Conservation (phyloP, 2,797 vertebrate genomes). For the Avahi laniger region DNA sequence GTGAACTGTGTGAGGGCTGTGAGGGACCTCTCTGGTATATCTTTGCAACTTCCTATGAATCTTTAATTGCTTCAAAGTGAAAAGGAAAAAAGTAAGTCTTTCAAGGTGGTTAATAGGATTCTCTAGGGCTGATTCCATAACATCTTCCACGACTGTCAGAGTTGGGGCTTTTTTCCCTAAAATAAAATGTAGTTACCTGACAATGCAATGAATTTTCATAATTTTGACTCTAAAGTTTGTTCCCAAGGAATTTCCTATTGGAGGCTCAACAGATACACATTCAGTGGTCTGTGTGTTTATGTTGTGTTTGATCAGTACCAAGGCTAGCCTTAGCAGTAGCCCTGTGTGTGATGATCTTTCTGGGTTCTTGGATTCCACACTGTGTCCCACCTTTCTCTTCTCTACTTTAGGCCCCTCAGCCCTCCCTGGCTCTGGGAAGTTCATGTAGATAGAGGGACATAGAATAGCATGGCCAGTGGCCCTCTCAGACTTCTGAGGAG, state of each 20-base stretch:
- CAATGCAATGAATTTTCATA: background rate
- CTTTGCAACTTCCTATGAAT: background rate
- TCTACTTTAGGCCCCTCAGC: background rate
- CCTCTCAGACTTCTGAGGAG: background rate
- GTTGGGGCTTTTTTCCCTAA: background rate
- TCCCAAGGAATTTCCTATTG: background rate
- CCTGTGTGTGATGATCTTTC: background rate
- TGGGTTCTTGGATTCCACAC: background rate
- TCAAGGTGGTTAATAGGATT: background rate
- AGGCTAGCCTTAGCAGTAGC: background rate
- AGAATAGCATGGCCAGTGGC: background rate
- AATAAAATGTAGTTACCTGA: constrained; percentile 12
- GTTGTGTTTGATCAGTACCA: background rate
- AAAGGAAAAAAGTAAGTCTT: background rate
- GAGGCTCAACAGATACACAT: background rate
- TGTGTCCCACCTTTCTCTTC: background rate
- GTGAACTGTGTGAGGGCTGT: background rate
- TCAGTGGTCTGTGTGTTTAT: background rate
- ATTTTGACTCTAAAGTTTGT: background rate
- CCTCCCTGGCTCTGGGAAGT: background rate
- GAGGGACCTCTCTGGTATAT: background rate
- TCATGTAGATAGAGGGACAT: background rate
- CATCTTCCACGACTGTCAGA: background rate
- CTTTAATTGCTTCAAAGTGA: constrained; percentile 37
- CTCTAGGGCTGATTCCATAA: background rate